Evolutionary conservation across 2,113 vertebrate species (phyloP), one percentile per base, ranked within the genome.

Genomic region (Phylloscopus trochiloides): DNA sequence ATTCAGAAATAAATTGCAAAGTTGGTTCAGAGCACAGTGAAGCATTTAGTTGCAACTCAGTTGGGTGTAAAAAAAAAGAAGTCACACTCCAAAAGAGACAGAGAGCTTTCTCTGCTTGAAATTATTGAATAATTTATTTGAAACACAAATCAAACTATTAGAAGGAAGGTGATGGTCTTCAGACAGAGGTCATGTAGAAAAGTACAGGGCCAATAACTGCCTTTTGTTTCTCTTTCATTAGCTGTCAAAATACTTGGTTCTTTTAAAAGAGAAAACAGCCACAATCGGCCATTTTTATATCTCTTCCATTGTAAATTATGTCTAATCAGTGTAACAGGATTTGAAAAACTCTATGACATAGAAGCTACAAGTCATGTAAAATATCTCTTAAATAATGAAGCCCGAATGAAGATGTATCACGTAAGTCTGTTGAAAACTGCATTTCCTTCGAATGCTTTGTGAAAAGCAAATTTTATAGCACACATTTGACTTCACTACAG

Each of bases 1-100:
- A 96, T 97, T 95, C 96, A 92, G 88, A 90, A 96, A 80, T 82
- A 96, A 96, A 96, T 93, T 95, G 86, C 87, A 73, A 94, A 92
- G 90, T 76, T 88, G 63, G 81, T 90, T 88, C 11, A 11, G 54
- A 92, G 87, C 75, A 96, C 92, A 96, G 78, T 59, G 93, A 96
- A 94, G 85, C 94, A 90, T 93, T 94, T 92, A 96, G 85, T 58
- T 95, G 90, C 93, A 93, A 79, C 81, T 91, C 93, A 87, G 81
- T 36, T 90, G 81, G 78, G 90, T 88, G 90, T 58, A 59, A 59
- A 75, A 89, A 94, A 91, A 87, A 95, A 88, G 55, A 78, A 95
- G 87, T 90, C 85, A 90, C 81, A 92, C 85, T 94, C 94, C 85
- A 94, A 96, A 95, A 94, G 90, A 96, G 90, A 90, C 77, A 76